These are phyloP conservation scores for Gibbula magus DNA, from an alignment of 2,888 invertebrate genomes.

Conservation along the genomic window DNA sequence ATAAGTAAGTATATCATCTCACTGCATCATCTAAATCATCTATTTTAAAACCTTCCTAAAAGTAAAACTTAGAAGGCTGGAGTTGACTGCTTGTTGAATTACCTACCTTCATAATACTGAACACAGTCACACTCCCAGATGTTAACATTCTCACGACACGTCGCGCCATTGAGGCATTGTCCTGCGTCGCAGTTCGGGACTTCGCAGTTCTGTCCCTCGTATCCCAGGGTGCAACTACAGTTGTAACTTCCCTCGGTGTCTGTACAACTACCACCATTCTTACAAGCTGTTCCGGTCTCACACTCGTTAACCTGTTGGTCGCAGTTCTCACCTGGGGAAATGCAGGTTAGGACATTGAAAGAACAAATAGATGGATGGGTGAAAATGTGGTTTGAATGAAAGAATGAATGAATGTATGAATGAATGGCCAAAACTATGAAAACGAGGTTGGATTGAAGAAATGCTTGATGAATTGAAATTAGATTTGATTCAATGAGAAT, in stretches of 20 bases:
- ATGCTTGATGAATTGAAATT: no score
- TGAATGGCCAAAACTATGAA: no score
- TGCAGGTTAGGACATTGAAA: background rate
- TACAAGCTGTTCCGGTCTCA: constrained; percentile 66
- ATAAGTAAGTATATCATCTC: no score
- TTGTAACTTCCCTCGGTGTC: constrained; percentile 69
- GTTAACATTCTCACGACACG: constrained; percentile 39
- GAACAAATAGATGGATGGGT: background rate
- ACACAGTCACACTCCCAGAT: constrained; percentile 52
- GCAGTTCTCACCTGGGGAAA: constrained; percentile 83
- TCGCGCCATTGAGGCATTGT: constrained; percentile 51
- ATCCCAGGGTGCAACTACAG: constrained; percentile 65
- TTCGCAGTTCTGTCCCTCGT: constrained; percentile 55
- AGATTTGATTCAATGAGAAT: no score
- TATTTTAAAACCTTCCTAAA: no score
- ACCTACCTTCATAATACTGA: constrained; percentile 54
- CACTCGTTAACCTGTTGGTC: constrained; percentile 49
- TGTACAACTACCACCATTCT: constrained; percentile 78
- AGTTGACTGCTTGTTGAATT: no score
- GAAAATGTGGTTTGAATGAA: background rate
- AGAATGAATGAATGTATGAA: no score
- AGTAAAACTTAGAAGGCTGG: no score
- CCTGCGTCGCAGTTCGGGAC: constrained; percentile 49
- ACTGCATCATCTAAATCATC: no score
- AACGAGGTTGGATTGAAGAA: no score